A percentile compares a stretch with the other conserved stretches of the same genome.
Conservation (phyloP, 23 tunicate genomes). For the Ciona savignyi region DNA sequence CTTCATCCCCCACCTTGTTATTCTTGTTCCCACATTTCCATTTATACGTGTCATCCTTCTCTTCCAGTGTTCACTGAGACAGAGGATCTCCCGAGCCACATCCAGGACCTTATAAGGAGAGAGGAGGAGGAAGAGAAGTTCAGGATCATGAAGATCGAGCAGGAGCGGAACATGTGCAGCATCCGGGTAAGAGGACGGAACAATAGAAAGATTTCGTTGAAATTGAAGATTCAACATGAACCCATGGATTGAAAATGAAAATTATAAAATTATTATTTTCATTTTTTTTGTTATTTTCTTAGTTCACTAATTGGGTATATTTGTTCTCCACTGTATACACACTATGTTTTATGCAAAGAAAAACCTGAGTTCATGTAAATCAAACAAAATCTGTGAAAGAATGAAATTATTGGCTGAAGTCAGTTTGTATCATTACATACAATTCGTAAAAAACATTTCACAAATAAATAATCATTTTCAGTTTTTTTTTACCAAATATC, state of each 20-base stretch:
- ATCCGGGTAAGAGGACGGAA: slow-evolving; percentile 10
- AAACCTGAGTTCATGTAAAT: too few species aligned
- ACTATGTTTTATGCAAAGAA: too few species aligned
- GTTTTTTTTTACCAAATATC: slow-evolving; percentile 9
- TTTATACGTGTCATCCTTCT: background rate
- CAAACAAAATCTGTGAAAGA: too few species aligned
- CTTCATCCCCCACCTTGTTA: too few species aligned
- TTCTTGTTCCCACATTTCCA: background rate
- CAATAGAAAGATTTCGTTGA: too few species aligned
- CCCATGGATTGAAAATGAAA: too few species aligned
- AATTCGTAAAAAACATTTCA: background rate
- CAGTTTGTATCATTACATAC: background rate
- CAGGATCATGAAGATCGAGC: slow-evolving; percentile 23
- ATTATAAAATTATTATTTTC: too few species aligned
- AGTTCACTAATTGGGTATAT: too few species aligned
- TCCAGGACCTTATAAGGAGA: slow-evolving; percentile 26
- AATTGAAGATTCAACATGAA: too few species aligned
- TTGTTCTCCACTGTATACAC: too few species aligned
- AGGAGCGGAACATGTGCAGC: slow-evolving; percentile 55
- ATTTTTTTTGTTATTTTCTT: too few species aligned
- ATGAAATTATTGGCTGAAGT: too few species aligned
- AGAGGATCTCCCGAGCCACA: slow-evolving; percentile 50
- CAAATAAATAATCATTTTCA: background rate
- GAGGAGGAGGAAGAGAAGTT: slow-evolving; percentile 46
- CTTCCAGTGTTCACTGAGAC: slow-evolving; percentile 41